Base-by-base conservation (phyloP, 1,140 invertebrate genomes). In the Apocrypta bakeri region DNA sequence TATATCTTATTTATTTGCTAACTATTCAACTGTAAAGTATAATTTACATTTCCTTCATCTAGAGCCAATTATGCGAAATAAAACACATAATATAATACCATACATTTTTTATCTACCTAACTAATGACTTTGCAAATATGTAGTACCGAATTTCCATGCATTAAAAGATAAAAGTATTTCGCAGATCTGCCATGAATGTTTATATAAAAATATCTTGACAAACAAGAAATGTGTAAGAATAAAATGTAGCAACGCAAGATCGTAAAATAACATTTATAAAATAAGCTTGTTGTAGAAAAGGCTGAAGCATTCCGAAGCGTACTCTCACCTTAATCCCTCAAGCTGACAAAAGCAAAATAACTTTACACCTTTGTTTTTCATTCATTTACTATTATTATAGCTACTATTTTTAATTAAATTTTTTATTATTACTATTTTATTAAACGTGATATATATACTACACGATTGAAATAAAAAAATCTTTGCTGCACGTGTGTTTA, bases 21-120 rank as follows among this genome's bases (percentile, higher is more conserved):
- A 83, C 83, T 84, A 84, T 33, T 82, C 78, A 84, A 72, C 79
- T 82, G 82, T 84, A 82, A 85, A 83, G 81, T 48, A 77, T 81
- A 84, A 78, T 85, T 85, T 85, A 84, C 85, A 84, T 63, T 77
- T 73, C 25, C 64, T 79, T 74, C 25, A 9, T 71, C 64, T 84
- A 61, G 68, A 79, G 73, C 81, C 78, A 84, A 84, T 86, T 74
- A 82, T 63, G 72, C 83, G 61, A 83, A 75, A 79, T 79, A 76
- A 81, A 81, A 77, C 68, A 79, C 78, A 73, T 84, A 75, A 79
- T 66, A 33, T 76, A 79, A 79, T 42, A 76, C n/a, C 63, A 21
- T 78, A 68, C 75, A 42, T 79, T 75, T 64, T 9, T 79, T n/a
- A 29, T 27, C 69, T 78, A 79, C 37, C 77, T 83, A 83, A 64